phyloP scores from a whole-genome alignment of 2,888 invertebrate genomes.

The Standfussiana lucernea region DNA sequence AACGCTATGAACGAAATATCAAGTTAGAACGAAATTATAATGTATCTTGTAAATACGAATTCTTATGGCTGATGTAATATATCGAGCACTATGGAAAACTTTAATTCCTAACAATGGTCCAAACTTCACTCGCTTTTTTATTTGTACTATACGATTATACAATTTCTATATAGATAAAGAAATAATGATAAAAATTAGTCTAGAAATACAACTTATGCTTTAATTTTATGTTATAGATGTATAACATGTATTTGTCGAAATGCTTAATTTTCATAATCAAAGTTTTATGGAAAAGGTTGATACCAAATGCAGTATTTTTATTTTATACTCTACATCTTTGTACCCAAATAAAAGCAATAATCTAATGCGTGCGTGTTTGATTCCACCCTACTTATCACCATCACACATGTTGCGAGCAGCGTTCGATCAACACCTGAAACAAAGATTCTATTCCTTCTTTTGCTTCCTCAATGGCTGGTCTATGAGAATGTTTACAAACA shows the following conservation, averaged over 20 bases:
- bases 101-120: constrained; percentile 90
- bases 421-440: constrained; percentile 39
- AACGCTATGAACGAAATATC: constrained; percentile 84
- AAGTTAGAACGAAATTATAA: constrained; percentile 83
- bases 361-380: constrained; percentile 74
- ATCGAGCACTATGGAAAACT: constrained; percentile 89
- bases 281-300: constrained; percentile 88
- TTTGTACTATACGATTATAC: constrained; percentile 90
- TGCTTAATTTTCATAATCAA: constrained; percentile 90
- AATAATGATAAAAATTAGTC: constrained; percentile 82
- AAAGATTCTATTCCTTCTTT: constrained; percentile 61
- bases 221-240: constrained; percentile 88
- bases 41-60: constrained; percentile 87
- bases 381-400: constrained; percentile 50
- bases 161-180: constrained; percentile 89
- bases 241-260: constrained; percentile 88
- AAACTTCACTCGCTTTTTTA: constrained; percentile 90
- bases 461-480: constrained; percentile 62
- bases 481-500: constrained; percentile 80
- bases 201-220: constrained; percentile 87
- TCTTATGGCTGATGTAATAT: constrained; percentile 86
- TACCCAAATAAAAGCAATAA: constrained; percentile 90
- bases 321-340: constrained; percentile 90
- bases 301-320: constrained; percentile 91
- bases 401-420: constrained; percentile 36